phyloP scores from a whole-genome alignment of 2,888 invertebrate species.

The Andrena hattorfiana region DNA sequence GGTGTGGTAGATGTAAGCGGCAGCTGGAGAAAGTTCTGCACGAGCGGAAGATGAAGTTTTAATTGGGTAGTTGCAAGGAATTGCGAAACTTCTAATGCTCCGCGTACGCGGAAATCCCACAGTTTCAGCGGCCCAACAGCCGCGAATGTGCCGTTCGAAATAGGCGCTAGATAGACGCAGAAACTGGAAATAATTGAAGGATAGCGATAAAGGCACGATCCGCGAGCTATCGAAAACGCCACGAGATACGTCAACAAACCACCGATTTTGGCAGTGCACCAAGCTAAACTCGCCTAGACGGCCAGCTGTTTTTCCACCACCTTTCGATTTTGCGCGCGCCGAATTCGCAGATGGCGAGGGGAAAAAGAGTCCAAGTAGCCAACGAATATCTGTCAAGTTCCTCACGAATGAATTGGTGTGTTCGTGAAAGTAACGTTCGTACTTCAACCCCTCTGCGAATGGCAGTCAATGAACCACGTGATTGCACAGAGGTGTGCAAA shows the following conservation, averaged over 20 bases:
- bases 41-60: neutral
- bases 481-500: too few species aligned
- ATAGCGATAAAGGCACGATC: constrained; percentile 48
- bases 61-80: too few species aligned
- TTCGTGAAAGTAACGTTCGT: too few species aligned
- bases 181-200: constrained; percentile 81
- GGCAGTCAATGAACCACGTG: too few species aligned
- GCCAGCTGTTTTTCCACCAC: too few species aligned
- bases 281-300: constrained; percentile 70
- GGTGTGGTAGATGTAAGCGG: neutral
- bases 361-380: too few species aligned
- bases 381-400: too few species aligned
- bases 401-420: too few species aligned
- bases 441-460: too few species aligned
- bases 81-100: neutral
- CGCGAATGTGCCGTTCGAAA: constrained; percentile 18
- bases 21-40: neutral
- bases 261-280: constrained; percentile 76
- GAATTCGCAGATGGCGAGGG: too few species aligned
- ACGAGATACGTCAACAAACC: constrained; percentile 76
- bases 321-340: too few species aligned
- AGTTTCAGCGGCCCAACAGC: constrained; percentile 26
- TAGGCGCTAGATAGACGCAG: constrained; percentile 43
- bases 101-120: neutral
- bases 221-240: constrained; percentile 38